A percentile compares a stretch with the other conserved stretches of the same genome.
These are phyloP conservation scores for Nymphicus hollandicus DNA, from an alignment of 2,113 vertebrate species.

Conservation along the genomic window DNA sequence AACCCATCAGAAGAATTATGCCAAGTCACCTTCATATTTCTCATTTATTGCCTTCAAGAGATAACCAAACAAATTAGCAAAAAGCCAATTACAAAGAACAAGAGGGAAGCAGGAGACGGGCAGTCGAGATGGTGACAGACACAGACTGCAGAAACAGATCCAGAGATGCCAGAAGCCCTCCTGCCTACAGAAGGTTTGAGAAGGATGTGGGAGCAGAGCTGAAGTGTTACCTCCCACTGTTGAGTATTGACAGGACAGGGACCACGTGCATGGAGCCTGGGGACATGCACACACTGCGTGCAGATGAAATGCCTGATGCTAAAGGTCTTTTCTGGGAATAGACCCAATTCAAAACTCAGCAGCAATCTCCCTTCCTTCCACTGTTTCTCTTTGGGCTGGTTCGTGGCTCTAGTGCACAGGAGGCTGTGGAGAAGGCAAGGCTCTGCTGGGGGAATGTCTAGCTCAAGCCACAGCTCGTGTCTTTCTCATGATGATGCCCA, in stretches of 20 bases:
- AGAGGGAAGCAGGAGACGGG: not conserved
- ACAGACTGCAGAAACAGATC: not conserved
- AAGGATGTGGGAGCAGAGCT: not conserved
- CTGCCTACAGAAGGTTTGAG: not conserved
- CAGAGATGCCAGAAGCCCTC: not conserved
- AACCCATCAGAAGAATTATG: not conserved
- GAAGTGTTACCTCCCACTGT: not conserved
- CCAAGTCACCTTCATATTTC: constrained; percentile 30
- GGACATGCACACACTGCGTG: not conserved
- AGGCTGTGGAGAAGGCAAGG: not conserved
- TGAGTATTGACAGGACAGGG: not conserved
- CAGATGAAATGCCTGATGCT: not conserved
- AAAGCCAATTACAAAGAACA: not conserved
- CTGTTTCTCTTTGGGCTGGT: not conserved
- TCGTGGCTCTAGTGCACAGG: not conserved
- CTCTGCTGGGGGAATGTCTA: not conserved
- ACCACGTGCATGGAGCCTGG: accelerated
- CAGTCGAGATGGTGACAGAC: not conserved
- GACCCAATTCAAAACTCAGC: not conserved
- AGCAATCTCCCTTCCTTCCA: not conserved
- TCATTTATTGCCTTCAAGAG: not conserved
- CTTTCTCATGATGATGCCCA: not conserved
- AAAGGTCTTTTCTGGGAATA: not conserved
- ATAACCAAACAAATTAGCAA: not conserved
- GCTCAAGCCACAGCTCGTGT: not conserved